Conservation (phyloP, 2,113 vertebrate genomes). For the Corythornis madagascariensis region DNA sequence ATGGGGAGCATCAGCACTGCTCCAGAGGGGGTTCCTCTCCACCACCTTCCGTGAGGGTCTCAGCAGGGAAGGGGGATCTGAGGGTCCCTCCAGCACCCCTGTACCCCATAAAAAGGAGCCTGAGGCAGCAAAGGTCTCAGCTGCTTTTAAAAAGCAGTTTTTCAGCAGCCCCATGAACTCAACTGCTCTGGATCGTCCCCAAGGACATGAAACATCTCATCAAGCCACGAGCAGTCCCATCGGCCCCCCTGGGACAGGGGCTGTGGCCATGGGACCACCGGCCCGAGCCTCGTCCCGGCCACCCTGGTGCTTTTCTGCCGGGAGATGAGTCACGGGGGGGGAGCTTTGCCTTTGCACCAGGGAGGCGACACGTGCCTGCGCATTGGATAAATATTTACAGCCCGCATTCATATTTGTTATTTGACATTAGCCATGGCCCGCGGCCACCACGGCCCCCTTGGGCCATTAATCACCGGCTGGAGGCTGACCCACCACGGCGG, state of each 20-base stretch:
- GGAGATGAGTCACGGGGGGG: constrained; percentile 19
- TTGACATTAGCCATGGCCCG: constrained; percentile 65
- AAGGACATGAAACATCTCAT: neutral
- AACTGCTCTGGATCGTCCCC: neutral
- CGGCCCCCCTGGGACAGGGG: neutral
- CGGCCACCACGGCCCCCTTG: constrained; percentile 51
- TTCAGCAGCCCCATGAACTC: neutral
- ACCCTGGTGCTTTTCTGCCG: neutral
- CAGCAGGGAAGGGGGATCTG: neutral
- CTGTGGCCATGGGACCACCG: neutral
- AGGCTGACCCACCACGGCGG: constrained; percentile 28
- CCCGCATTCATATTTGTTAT: constrained; percentile 67
- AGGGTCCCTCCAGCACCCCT: neutral
- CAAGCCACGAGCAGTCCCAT: neutral
- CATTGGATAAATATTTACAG: constrained; percentile 71
- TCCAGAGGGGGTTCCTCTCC: neutral
- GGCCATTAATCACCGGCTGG: constrained; percentile 44
- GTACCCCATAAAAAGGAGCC: neutral
- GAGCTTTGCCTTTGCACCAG: constrained; percentile 28
- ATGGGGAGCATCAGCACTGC: rapidly evolving
- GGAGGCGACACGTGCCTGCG: constrained; percentile 55
- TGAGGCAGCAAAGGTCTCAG: neutral
- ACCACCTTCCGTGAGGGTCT: rapidly evolving
- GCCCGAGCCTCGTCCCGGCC: neutral
- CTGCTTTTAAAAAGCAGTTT: neutral